These are phyloP conservation scores for Meloidogyne chitwoodi DNA, from an alignment of 1,140 invertebrate species.

Conservation along the genomic window DNA sequence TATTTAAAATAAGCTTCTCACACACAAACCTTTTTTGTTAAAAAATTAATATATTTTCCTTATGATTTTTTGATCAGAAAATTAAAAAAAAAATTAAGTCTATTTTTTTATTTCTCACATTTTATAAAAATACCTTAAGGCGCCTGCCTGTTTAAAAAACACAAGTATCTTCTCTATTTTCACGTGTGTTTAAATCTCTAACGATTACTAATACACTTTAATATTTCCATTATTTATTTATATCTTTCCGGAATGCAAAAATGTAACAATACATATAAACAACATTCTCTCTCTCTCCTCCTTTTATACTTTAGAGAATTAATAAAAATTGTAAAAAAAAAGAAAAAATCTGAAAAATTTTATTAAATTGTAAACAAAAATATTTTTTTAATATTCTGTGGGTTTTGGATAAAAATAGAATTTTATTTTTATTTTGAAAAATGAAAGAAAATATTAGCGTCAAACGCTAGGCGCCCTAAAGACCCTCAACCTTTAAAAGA, in stretches of 20 bases:
- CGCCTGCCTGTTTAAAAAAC: neutral
- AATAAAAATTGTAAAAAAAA: neutral
- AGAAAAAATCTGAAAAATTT: neutral
- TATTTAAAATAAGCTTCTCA: neutral
- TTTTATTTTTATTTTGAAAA: neutral
- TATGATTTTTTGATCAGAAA: too few relatives aligned
- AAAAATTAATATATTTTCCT: too few relatives aligned
- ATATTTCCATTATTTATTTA: neutral
- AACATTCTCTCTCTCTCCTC: neutral
- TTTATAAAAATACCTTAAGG: too few relatives aligned
- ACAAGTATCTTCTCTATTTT: neutral
- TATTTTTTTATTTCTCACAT: too few relatives aligned
- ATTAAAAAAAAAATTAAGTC: too few relatives aligned
- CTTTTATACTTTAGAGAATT: neutral
- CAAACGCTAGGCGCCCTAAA: too few relatives aligned
- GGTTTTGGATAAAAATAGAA: neutral
- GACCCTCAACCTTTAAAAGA: too few relatives aligned
- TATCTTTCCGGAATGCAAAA: neutral
- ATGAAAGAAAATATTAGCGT: too few relatives aligned
- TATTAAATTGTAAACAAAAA: neutral
- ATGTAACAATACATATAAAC: neutral
- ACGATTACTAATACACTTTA: neutral
- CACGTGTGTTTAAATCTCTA: neutral
- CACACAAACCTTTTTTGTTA: neutral
- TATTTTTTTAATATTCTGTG: neutral